Evolutionary conservation across 2,797 vertebrate species (phyloP), one percentile per base, ranked within the genome.

Genomic region (Syncerus caffer): DNA sequence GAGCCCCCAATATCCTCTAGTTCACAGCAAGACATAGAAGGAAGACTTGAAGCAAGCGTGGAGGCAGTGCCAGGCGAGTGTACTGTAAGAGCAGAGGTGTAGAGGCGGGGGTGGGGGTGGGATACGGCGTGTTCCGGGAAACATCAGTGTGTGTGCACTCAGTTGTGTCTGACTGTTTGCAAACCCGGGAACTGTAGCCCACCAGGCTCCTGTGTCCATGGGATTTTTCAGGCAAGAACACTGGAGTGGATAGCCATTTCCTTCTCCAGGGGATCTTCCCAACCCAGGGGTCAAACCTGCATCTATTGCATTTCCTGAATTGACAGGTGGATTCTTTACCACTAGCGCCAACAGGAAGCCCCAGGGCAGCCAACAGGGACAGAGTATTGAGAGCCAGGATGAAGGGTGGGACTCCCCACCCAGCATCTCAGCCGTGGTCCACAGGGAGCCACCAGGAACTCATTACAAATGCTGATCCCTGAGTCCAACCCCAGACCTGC

Each of bases 41-140:
- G 19, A 64, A 42, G 62, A 14, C 21, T 2, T 9, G 19, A 34
- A 38, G 85, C 31, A 14, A 47, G 53, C 11, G 0, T 0, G 4
- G 51, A 38, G 50, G 50, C 21, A 17, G 1, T 50, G 38, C 27
- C 21, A 13, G 45, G 45, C 34, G 25, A 25, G 42, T 31, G 15
- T 12, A 13, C 29, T 29, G 4, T 64, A 17, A 62, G 15, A 55
- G 12, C 13, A 16, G 7, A 42, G 25, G 34, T 2, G 16, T 10
- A 5, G 21, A 12, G 15, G 9, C 21, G 0, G 23, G 15, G 34
- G 1, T 2, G 5, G 7, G 21, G 1, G 31, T 0, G 27, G 25
- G 67, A 6, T 15, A 15, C 0, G 4, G 45, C 17, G 0, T 9
- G 3, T 64, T 27, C 15, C 0, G 23, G 74, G 62, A 62, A 19